A percentile compares a stretch with the other conserved stretches of the same genome.
Evolutionary conservation across 2,797 vertebrate genomes (phyloP).

Genomic region (Sphenodon punctatus): DNA sequence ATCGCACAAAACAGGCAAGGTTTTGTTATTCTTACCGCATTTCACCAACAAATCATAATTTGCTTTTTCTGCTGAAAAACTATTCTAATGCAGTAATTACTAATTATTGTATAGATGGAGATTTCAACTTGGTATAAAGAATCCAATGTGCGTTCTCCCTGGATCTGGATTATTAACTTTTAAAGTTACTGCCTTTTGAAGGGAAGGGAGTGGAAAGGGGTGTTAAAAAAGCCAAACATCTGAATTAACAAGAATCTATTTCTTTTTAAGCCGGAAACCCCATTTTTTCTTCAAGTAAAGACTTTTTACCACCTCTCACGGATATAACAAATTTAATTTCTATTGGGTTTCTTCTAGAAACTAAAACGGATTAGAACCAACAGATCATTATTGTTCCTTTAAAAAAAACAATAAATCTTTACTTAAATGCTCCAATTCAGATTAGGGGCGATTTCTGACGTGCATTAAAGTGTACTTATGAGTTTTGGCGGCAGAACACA

Average conservation of each 20-base stretch:
- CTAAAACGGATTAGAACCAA: conserved; percentile 40
- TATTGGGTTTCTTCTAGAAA: not conserved
- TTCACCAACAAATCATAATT: not conserved
- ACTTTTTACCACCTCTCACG: not conserved
- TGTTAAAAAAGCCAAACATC: not conserved
- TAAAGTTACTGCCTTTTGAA: conserved; percentile 11
- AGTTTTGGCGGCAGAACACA: too few relatives aligned
- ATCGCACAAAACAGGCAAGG: not conserved
- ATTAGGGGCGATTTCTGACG: too few relatives aligned
- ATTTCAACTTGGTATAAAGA: conserved; percentile 22
- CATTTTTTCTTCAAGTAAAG: too few relatives aligned
- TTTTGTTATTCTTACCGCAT: not conserved
- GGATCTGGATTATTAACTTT: not conserved
- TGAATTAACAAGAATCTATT: not conserved
- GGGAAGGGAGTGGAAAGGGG: not conserved
- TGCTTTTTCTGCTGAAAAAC: conserved; percentile 42
- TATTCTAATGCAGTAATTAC: conserved; percentile 12
- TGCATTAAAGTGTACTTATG: too few relatives aligned
- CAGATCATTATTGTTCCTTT: conserved; percentile 30
- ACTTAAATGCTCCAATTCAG: not conserved
- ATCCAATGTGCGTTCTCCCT: not conserved
- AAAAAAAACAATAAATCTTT: too few relatives aligned
- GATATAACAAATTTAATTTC: not conserved
- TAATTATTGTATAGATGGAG: conserved; percentile 28
- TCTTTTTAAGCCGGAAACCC: too few relatives aligned